These are phyloP conservation scores for Syngnathus typhle DNA, from an alignment of 2,113 vertebrate species.

Conservation along the genomic window DNA sequence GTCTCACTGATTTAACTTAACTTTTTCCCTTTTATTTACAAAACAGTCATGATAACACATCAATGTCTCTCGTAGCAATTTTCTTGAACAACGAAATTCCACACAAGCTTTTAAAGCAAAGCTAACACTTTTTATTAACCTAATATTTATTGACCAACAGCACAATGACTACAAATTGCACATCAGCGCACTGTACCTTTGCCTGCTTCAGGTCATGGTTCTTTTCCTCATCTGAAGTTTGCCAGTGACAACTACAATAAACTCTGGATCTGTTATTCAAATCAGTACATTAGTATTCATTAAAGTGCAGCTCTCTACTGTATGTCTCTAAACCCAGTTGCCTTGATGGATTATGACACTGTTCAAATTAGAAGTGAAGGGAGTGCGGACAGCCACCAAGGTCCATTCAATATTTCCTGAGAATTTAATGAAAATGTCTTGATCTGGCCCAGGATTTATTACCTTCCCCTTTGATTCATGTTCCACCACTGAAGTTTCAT, in stretches of 20 bases:
- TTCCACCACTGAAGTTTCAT: neutral
- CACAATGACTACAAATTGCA: no score
- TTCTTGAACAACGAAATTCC: no score
- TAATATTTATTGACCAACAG: no score
- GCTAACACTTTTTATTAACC: no score
- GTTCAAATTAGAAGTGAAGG: neutral
- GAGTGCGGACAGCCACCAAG: neutral
- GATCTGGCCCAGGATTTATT: neutral
- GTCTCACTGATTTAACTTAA: no score
- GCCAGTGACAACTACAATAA: neutral
- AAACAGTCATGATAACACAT: no score
- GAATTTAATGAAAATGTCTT: slow-evolving; percentile 6
- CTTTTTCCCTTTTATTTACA: no score
- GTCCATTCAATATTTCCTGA: slow-evolving; percentile 3
- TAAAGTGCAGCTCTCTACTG: neutral
- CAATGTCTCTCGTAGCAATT: no score
- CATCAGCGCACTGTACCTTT: neutral
- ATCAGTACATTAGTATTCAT: neutral
- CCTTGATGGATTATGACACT: slow-evolving; percentile 5
- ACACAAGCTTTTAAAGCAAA: no score
- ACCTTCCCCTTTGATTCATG: neutral
- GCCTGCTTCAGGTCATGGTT: neutral
- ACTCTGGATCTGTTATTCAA: neutral
- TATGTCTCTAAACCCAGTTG: neutral
- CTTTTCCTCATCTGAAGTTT: neutral